phyloP scores from a whole-genome alignment of 2,113 vertebrate species.

The Lampris incognitus region DNA sequence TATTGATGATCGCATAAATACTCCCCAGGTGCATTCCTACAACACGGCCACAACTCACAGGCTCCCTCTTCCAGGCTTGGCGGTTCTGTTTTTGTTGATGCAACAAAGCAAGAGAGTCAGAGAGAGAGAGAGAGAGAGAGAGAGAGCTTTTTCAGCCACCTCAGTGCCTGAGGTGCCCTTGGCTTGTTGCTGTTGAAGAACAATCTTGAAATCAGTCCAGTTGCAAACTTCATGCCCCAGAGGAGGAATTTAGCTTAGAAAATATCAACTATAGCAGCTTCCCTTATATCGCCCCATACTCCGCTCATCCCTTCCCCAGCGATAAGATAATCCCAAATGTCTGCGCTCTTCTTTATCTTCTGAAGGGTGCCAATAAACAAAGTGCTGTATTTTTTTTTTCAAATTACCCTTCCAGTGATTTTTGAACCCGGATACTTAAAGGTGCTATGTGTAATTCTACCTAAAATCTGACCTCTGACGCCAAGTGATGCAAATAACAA shows the following conservation, averaged over 20 bases:
- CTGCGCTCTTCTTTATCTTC: conserved; percentile 51
- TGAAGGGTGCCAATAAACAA: conserved; percentile 25
- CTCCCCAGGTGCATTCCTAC: conserved; percentile 39
- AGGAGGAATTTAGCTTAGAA: conserved; percentile 49
- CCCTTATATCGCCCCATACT: conserved; percentile 31
- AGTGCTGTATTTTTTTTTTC: conserved; percentile 30
- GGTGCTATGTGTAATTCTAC: neutral
- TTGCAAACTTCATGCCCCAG: conserved; percentile 53
- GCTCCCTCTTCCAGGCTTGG: conserved; percentile 23
- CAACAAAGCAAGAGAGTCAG: conserved; percentile 37
- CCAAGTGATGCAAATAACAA: too few relatives aligned
- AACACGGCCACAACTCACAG: conserved; percentile 7
- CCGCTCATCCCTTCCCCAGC: conserved; percentile 29
- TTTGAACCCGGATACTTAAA: conserved; percentile 17
- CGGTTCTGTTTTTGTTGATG: conserved; percentile 48
- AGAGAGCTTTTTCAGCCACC: conserved; percentile 45
- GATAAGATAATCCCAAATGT: conserved; percentile 66
- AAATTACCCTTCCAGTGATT: conserved; percentile 11
- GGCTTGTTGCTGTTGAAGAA: conserved; percentile 47
- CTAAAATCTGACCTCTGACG: too few relatives aligned
- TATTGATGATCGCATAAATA: conserved; percentile 50
- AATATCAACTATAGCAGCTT: conserved; percentile 58
- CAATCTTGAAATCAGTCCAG: conserved; percentile 61
- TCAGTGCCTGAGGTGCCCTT: conserved; percentile 48
- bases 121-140: conserved; percentile 7